Percentiles rank a stretch among this genome's conserved stretches.
Conservation (phyloP, 2,888 invertebrate genomes). For the Amphipoea oculea region DNA sequence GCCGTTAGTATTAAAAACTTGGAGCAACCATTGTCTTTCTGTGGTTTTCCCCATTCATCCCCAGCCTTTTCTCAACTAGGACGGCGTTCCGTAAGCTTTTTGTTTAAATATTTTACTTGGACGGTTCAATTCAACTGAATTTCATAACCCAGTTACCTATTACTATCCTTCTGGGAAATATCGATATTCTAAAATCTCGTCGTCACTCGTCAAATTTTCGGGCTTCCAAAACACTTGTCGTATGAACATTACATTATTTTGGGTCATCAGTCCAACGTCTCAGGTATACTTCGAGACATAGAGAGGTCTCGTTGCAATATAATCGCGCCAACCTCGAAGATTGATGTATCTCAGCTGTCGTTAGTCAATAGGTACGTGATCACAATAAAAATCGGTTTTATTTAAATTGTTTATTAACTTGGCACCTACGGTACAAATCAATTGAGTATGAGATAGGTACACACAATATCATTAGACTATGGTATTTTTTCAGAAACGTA, state of each 20-base stretch:
- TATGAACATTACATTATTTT: no score
- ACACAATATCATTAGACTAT: conserved; percentile 21
- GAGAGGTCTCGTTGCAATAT: no score
- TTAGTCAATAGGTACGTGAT: conserved; percentile 4
- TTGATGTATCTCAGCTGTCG: conserved; percentile 3
- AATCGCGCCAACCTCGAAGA: conserved; percentile 1
- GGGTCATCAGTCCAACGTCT: not conserved
- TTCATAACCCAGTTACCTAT: not conserved
- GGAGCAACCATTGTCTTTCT: not conserved
- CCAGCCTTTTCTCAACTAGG: not conserved
- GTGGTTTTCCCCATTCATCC: not conserved
- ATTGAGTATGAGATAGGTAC: not conserved
- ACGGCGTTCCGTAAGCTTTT: not conserved
- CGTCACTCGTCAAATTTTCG: no score
- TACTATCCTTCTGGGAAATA: not conserved
- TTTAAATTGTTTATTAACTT: conserved; percentile 34
- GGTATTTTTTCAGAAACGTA: conserved; percentile 70
- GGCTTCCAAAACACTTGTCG: no score
- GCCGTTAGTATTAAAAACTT: conserved; percentile 46
- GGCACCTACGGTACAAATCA: not conserved
- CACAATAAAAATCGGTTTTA: conserved; percentile 28
- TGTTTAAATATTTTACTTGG: no score
- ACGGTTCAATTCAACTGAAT: not conserved
- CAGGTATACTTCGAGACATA: not conserved
- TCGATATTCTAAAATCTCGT: no score